Percentiles rank a stretch among this genome's conserved stretches.
Conservation (phyloP, 2,797 vertebrate genomes). For the Enoplosus armatus region DNA sequence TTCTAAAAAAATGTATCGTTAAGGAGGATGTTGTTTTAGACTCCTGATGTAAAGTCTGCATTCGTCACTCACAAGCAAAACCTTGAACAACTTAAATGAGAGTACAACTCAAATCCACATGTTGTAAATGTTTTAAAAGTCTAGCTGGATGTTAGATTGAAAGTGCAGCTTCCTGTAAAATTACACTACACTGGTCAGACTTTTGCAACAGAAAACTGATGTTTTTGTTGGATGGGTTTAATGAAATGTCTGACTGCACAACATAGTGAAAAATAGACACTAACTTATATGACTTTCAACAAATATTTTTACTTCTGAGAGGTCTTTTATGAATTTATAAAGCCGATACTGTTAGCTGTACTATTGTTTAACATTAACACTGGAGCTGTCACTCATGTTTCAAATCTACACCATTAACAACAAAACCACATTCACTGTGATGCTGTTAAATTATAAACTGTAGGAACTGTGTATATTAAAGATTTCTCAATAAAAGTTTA, state of each 20-base stretch:
- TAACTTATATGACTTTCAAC: background rate
- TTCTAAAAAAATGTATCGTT: slow-evolving; percentile 5
- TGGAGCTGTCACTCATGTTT: background rate
- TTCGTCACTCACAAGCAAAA: slow-evolving; percentile 28
- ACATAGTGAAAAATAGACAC: background rate
- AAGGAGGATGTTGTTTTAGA: slow-evolving; percentile 11
- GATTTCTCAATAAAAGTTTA: slow-evolving; percentile 7
- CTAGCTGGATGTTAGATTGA: background rate
- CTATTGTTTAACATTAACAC: slow-evolving; percentile 6
- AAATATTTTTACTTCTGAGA: background rate
- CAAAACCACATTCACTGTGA: background rate
- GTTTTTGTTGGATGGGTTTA: background rate
- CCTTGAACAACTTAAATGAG: slow-evolving; percentile 7
- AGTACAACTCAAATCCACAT: background rate
- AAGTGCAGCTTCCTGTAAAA: background rate
- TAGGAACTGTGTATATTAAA: slow-evolving; percentile 3
- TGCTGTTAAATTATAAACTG: background rate
- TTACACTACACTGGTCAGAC: background rate
- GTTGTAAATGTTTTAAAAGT: slow-evolving; percentile 1
- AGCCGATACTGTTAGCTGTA: background rate
- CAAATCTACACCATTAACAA: background rate
- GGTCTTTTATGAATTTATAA: background rate
- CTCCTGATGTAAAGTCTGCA: background rate
- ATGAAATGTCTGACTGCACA: slow-evolving; percentile 3
- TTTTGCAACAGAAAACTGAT: background rate